Evolutionary conservation across 1,140 invertebrate species (phyloP).

Genomic region (Camponotus pennsylvanicus): DNA sequence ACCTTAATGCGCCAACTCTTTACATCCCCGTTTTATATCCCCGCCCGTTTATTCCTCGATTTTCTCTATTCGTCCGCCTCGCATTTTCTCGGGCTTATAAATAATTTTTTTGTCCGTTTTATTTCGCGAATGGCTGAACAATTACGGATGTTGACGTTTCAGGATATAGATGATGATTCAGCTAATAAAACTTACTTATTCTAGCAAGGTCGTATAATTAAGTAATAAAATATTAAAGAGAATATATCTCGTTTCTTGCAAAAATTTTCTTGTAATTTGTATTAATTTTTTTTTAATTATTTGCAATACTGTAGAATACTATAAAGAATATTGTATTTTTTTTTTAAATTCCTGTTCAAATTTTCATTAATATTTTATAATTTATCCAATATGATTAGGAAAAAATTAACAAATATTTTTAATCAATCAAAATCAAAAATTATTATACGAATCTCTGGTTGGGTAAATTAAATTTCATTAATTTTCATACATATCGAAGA

Average conservation of each 20-base stretch:
- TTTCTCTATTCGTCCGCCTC: conserved; percentile 21
- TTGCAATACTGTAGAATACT: not conserved
- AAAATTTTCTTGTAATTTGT: not conserved
- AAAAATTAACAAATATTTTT: conserved; percentile 16
- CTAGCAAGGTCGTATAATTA: not conserved
- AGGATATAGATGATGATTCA: not conserved
- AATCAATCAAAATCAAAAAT: not conserved
- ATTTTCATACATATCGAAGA: not conserved
- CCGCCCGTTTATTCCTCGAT: not conserved
- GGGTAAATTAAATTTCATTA: not conserved
- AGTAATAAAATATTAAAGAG: not conserved
- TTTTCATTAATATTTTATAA: not conserved
- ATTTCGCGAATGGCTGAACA: conserved; percentile 22
- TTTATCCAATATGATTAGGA: not conserved
- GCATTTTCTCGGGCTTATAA: conserved; percentile 19
- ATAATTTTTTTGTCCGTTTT: conserved; percentile 25
- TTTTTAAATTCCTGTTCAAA: not conserved
- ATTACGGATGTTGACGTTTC: not conserved
- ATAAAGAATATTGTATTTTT: not conserved
- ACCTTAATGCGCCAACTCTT: conserved; percentile 73
- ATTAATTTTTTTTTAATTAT: not conserved
- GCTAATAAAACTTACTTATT: conserved; percentile 7
- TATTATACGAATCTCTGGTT: not conserved
- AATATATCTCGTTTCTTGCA: not conserved
- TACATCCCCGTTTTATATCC: conserved; percentile 57